phyloP scores from a whole-genome alignment of 64 coral and sea anemone species.

The Pocillopora damicornis region DNA sequence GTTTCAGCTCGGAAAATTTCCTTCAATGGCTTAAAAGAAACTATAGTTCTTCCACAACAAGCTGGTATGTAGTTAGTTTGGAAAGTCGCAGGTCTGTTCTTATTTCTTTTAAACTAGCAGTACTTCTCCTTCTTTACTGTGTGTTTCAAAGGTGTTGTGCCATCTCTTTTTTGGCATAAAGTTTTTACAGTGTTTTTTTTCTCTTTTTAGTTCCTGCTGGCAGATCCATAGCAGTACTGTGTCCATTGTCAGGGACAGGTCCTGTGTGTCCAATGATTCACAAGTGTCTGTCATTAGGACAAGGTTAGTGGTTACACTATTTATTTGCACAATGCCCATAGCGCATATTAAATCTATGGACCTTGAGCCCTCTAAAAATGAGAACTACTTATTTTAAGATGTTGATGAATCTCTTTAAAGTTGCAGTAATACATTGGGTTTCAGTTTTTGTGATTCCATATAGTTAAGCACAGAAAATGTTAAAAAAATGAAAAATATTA shows the following conservation, averaged over 20 bases:
- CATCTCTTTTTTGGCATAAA: background rate
- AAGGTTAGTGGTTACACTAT: slow-evolving; percentile 45
- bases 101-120: too few relatives aligned
- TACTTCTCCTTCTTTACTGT: too few relatives aligned
- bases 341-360: background rate
- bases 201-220: slow-evolving; percentile 54
- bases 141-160: too few relatives aligned
- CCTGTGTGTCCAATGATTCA: slow-evolving; percentile 87
- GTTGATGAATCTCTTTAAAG: too few relatives aligned
- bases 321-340: background rate
- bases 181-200: background rate
- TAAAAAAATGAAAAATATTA: too few relatives aligned
- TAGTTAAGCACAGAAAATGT: too few relatives aligned
- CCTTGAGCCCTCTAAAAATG: background rate
- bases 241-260: slow-evolving; percentile 82
- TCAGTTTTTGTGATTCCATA: too few relatives aligned
- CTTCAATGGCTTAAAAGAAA: slow-evolving; percentile 94
- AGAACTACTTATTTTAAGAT: too few relatives aligned
- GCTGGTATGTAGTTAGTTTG: slow-evolving; percentile 52
- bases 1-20: slow-evolving; percentile 82
- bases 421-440: too few relatives aligned
- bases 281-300: slow-evolving; percentile 90
- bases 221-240: slow-evolving; percentile 87
- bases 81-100: background rate
- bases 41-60: slow-evolving; percentile 75